Evolutionary conservation across 2,113 vertebrate species (phyloP).

Genomic region (Menura novaehollandiae): DNA sequence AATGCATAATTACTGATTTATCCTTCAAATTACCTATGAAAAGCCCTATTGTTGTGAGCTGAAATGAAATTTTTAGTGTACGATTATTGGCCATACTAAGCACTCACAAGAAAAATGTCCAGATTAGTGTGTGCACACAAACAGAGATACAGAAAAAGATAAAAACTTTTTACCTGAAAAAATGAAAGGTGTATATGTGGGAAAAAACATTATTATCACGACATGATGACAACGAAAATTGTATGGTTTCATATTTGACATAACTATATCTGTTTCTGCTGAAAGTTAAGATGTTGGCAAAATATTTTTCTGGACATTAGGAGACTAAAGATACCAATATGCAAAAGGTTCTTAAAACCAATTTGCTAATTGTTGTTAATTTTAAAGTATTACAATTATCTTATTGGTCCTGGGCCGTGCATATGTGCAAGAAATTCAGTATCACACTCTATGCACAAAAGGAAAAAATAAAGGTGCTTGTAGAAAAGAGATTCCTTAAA

Average conservation of each 20-base stretch:
- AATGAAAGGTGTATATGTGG: neutral
- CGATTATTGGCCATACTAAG: neutral
- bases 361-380: neutral
- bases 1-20: slow-evolving; percentile 41
- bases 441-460: neutral
- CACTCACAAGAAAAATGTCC: neutral
- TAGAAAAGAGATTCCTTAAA: neutral
- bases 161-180: neutral
- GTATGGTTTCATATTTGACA: neutral
- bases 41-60: neutral
- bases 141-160: neutral
- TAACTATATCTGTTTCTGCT: neutral
- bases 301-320: neutral
- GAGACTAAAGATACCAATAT: neutral
- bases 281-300: neutral
- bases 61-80: neutral
- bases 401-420: neutral
- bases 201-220: neutral
- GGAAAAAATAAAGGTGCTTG: neutral
- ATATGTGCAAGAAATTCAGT: neutral
- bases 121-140: neutral
- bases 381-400: neutral
- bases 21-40: slow-evolving; percentile 6
- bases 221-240: neutral
- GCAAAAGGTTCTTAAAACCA: neutral